phyloP scores from a whole-genome alignment of 2,797 vertebrate genomes.

The Melanogrammus aeglefinus region DNA sequence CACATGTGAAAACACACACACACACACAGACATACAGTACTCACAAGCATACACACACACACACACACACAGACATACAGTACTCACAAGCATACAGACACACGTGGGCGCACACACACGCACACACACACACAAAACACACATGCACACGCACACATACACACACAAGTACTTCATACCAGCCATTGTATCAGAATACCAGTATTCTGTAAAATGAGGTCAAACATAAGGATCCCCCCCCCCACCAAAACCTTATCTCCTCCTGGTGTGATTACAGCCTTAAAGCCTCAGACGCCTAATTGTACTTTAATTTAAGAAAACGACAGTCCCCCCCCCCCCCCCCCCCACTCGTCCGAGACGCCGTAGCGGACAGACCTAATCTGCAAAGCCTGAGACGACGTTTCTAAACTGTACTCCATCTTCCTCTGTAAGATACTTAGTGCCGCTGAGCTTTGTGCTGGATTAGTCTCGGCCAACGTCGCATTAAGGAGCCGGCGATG shows the following conservation, averaged over 20 bases:
- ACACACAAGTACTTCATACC: too few relatives aligned
- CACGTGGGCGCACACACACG: too few relatives aligned
- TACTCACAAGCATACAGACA: too few relatives aligned
- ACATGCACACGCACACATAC: too few relatives aligned
- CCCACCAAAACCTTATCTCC: slow-evolving; percentile 45
- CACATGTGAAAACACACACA: too few relatives aligned
- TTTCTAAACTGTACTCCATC: slow-evolving; percentile 63
- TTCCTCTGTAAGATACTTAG: slow-evolving; percentile 71
- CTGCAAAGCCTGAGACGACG: slow-evolving; percentile 63
- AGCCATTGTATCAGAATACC: not conserved
- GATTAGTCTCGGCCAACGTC: slow-evolving; percentile 73
- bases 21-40: too few relatives aligned
- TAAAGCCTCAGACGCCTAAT: slow-evolving; percentile 70
- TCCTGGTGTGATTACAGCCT: slow-evolving; percentile 66
- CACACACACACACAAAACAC: too few relatives aligned
- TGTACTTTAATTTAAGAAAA: slow-evolving; percentile 56
- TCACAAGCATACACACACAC: too few relatives aligned
- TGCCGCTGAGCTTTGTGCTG: slow-evolving; percentile 59
- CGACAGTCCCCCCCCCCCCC: slow-evolving; percentile 44
- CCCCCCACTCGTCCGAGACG: slow-evolving; percentile 47
- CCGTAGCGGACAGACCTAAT: slow-evolving; percentile 57
- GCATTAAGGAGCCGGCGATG: slow-evolving; percentile 64
- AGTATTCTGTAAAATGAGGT: slow-evolving; percentile 41
- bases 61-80: too few relatives aligned
- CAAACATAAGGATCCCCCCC: slow-evolving; percentile 47